Conservation (phyloP, 23 tunicate genomes). For the Oikopleura vanhoeffeni region DNA sequence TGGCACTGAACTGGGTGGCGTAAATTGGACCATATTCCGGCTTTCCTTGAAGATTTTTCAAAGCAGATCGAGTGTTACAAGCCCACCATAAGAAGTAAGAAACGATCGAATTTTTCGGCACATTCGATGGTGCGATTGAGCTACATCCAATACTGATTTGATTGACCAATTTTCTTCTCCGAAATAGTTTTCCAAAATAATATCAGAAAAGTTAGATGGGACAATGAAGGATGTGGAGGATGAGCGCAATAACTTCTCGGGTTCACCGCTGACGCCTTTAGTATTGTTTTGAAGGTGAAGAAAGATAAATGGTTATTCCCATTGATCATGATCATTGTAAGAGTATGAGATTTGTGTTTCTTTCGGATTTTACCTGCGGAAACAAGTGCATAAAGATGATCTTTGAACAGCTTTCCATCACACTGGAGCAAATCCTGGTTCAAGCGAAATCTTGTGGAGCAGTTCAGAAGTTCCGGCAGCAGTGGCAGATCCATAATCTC, state of each 20-base stretch:
- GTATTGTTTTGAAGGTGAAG: not conserved
- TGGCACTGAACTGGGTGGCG: not conserved
- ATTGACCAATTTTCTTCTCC: not conserved
- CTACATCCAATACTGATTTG: not conserved
- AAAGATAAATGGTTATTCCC: not conserved
- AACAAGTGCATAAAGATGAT: slow-evolving; percentile 23
- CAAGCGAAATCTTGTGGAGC: not conserved
- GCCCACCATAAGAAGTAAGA: not conserved
- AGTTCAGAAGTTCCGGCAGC: not conserved
- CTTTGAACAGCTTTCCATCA: not conserved
- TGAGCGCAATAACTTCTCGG: no score
- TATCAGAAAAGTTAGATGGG: not conserved
- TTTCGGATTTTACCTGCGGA: slow-evolving; percentile 14
- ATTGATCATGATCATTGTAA: not conserved
- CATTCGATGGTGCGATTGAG: not conserved
- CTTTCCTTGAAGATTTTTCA: not conserved
- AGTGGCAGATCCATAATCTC: not conserved
- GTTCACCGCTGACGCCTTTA: no score
- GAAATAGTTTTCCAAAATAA: not conserved
- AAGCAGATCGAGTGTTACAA: not conserved
- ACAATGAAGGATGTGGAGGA: not conserved
- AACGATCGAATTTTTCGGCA: no score
- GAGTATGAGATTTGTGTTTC: no score
- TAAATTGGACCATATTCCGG: not conserved
- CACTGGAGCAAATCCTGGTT: not conserved